Evolutionary conservation across 2,797 vertebrate genomes (phyloP).

Genomic region (Peromyscus melanophrys): DNA sequence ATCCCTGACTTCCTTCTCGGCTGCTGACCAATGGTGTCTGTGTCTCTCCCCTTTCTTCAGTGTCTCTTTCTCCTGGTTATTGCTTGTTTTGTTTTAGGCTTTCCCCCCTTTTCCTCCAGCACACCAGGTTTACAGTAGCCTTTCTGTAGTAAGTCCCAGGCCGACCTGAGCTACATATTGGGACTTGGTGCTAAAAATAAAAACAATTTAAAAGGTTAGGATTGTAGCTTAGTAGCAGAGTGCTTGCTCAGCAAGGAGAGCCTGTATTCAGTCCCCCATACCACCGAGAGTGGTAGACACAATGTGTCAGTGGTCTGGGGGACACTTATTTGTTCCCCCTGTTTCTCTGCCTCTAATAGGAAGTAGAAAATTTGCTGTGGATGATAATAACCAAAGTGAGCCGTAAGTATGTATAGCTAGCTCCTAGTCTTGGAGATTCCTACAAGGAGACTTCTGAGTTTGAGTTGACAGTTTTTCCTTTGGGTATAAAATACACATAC

Average conservation of each 20-base stretch:
- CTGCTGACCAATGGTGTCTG: neutral
- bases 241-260: neutral
- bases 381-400: neutral
- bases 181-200: neutral
- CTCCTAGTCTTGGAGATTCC: neutral
- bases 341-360: neutral
- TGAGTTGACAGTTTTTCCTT: neutral
- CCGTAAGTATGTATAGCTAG: neutral
- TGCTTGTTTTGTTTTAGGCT: neutral
- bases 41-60: neutral
- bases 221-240: neutral
- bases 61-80: neutral
- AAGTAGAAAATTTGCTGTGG: constrained; percentile 16
- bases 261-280: neutral
- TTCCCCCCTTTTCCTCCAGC: constrained; percentile 8
- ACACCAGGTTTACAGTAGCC: neutral
- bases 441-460: neutral
- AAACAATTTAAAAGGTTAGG: neutral
- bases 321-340: constrained; percentile 19
- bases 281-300: neutral
- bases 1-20: neutral
- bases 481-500: neutral
- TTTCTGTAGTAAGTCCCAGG: neutral
- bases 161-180: neutral
- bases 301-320: neutral